Percentiles rank a stretch among this genome's conserved stretches.
phyloP scores from a whole-genome alignment of 2,113 vertebrate genomes.

The Neodontobutis hainanensis region DNA sequence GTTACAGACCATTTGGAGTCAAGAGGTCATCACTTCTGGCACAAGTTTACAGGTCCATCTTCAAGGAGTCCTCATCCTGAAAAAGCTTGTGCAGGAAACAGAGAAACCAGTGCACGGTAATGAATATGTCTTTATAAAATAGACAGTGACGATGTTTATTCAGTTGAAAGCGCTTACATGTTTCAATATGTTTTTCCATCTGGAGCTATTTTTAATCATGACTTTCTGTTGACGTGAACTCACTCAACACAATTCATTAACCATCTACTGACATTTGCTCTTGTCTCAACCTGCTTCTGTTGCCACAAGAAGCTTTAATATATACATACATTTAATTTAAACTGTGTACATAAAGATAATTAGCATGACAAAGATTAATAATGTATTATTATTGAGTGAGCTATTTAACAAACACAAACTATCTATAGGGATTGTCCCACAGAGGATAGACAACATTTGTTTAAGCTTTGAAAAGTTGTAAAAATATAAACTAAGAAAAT shows the following conservation, averaged over 20 bases:
- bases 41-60: not conserved
- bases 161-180: not conserved
- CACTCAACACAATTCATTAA: not conserved
- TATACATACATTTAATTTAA: slow-evolving; percentile 3
- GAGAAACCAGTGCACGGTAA: not conserved
- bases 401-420: not conserved
- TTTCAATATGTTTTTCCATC: not conserved
- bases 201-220: not conserved
- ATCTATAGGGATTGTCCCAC: not conserved
- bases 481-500: slow-evolving; percentile 41
- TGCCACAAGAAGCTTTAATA: not conserved
- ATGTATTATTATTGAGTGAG: not conserved
- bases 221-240: not conserved
- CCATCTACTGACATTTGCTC: not conserved
- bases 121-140: not conserved
- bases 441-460: slow-evolving; percentile 11
- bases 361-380: not conserved
- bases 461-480: slow-evolving; percentile 14
- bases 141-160: not conserved
- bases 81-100: not conserved
- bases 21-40: not conserved
- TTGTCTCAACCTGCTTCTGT: not conserved
- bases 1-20: not conserved
- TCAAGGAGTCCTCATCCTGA: not conserved
- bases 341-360: not conserved